A percentile compares a stretch with the other conserved stretches of the same genome.
phyloP scores from a whole-genome alignment of 2,113 vertebrate genomes.

The Picathartes gymnocephalus region DNA sequence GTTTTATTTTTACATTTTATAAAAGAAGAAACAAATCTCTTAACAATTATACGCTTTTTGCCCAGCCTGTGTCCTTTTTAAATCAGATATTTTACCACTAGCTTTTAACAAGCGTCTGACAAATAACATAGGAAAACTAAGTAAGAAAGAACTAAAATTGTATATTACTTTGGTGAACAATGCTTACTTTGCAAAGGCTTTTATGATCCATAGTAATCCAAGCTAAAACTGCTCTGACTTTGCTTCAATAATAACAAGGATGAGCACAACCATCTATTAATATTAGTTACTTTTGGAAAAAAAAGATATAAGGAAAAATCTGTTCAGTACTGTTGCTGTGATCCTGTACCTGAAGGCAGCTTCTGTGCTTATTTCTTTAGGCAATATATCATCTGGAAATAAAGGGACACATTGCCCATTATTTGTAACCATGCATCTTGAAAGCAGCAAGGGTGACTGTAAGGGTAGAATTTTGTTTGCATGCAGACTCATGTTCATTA shows the following conservation, averaged over 20 bases:
- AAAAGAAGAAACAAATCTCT: background rate
- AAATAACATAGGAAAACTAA: background rate
- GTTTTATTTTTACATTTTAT: background rate
- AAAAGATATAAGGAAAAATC: background rate
- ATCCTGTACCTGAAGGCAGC: background rate
- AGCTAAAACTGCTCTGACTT: background rate
- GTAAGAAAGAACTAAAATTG: background rate
- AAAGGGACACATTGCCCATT: background rate
- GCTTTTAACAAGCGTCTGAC: background rate
- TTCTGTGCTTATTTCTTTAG: background rate
- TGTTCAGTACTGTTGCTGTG: background rate
- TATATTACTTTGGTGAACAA: background rate
- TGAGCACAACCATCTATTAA: background rate
- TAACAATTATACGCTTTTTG: rapidly evolving
- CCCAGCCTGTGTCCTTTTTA: background rate
- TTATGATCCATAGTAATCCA: background rate
- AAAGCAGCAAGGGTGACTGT: background rate
- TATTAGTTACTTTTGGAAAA: background rate
- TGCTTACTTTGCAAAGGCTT: background rate
- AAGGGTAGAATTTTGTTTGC: background rate
- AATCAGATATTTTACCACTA: background rate
- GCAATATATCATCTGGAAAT: background rate
- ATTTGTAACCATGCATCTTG: background rate
- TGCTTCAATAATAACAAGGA: background rate
- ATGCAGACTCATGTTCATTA: background rate